Base-by-base conservation (phyloP, 1,140 invertebrate species). In the Lepidurus arcticus region DNA sequence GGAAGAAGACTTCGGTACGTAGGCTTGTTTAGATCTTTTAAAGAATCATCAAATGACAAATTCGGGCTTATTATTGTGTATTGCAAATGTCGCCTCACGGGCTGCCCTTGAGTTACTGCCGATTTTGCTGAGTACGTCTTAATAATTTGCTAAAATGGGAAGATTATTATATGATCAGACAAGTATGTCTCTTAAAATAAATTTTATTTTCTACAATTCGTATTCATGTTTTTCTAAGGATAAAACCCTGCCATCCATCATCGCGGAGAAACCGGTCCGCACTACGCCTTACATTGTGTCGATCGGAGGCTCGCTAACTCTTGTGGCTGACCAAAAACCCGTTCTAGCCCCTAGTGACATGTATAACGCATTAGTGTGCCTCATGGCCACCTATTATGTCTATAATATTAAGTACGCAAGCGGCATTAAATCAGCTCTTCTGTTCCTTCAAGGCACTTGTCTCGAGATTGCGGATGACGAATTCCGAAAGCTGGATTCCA, bases 221-320 rank as follows among this genome's bases (percentile, higher is more conserved):
- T 47, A 16, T 47, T 47, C 45, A 47, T 47, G 16, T 47, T 47
- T 47, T 47, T 16, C 45, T 1, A 47, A 47, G 45, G 45, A 47
- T 47, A 47, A 47, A 47, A 2, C 16, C 45, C 45, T 47, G 45
- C 45, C 45, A 1, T 47, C 45, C 45, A 47, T 47, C 45, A 47
- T 47, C 45, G 45, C 45, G 9, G 45, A 47, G 45, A 47, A 47
- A 47, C 45, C 45, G 45, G 45, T 47, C 45, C 45, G 45, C 45
- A 47, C 45, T 47, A 47, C 45, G 45, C 45, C 45, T 47, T 47
- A 47, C 45, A 47, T 47, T 47, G 45, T 47, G 45, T 47, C 45
- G 45, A 47, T 47, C 9, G 45, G 45, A 47, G 45, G 45, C 45
- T 47, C 45, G 45, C 45, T 47, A 9, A 47, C 45, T 47, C 45